A percentile compares a stretch with the other conserved stretches of the same genome.
Evolutionary conservation across 1,140 invertebrate genomes (phyloP).

Genomic region (Tetraneura akinire): DNA sequence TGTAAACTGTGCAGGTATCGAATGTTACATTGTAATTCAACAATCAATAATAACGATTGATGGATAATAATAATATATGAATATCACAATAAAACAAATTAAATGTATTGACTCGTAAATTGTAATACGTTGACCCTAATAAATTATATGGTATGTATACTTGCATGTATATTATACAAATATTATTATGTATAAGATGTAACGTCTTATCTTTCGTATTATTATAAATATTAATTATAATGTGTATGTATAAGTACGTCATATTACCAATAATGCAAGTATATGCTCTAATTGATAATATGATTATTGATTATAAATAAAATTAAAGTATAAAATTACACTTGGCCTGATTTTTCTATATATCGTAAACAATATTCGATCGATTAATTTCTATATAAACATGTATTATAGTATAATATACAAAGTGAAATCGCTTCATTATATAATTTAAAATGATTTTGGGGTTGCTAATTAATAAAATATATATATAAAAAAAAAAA

Average conservation of each 20-base stretch:
- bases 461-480: no score
- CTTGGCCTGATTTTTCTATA: not conserved
- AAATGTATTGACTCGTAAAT: conserved; percentile 6
- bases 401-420: no score
- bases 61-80: not conserved
- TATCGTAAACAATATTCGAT: not conserved
- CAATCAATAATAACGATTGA: not conserved
- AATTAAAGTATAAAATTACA: no score
- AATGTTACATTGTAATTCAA: not conserved
- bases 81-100: not conserved
- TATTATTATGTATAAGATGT: not conserved
- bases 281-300: not conserved
- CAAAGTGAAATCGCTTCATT: no score
- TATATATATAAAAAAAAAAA: no score
- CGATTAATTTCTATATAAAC: no score
- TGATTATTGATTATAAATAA: conserved; percentile 9
- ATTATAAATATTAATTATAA: not conserved
- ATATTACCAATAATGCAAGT: not conserved
- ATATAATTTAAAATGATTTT: no score
- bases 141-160: not conserved
- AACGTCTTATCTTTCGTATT: not conserved
- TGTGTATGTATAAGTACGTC: not conserved
- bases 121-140: conserved; percentile 16
- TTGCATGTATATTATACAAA: no score
- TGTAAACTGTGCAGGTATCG: not conserved